Base-by-base conservation (phyloP, 2,113 vertebrate species). In the Erythrocercus mccallii region DNA sequence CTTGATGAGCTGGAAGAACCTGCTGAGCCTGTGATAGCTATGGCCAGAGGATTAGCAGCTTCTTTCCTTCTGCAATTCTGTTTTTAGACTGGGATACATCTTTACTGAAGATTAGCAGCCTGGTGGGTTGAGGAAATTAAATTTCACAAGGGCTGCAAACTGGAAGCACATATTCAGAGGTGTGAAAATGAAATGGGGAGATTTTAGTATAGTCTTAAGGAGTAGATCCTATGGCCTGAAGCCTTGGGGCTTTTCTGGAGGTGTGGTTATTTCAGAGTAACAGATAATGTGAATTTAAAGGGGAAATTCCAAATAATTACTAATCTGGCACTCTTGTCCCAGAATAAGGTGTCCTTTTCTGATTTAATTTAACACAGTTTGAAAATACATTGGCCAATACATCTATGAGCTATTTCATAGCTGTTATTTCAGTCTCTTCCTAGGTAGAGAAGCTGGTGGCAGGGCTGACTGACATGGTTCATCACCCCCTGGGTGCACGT, bases 1-100 rank as follows among this genome's bases (percentile, higher is more conserved):
- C 94, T 94, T 93, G 93, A 84, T 89, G 80, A 94, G 64, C 90
- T 93, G 84, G 96, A 93, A 94, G 88, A 93, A 96, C 96, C 83
- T 91, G 96, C 94, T 95, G 94, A 96, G 93, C 69, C 79, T 94
- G 90, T 88, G 87, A 86, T 84, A 93, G 77, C 93, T 91, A 18
- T n/a, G 72, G 83, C 88, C 70, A n/a, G 50, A 79, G 96, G 86
- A 96, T 91, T 95, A 92, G 73, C 93, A 94, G 81, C 57, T 95
- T 92, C 85, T 91, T 86, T 88, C 70, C 50, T 35, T 83, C 57
- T 92, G 89, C 60, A 66, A 0, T 92, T 90, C 89, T 92, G 66
- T 51, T 94, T 94, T 96, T 84, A 92, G 83, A 35, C 53, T 74
- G 56, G 83, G 68, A 74, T 73, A 71, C 56, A 66, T 93, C 85